phyloP scores from a whole-genome alignment of 2,113 vertebrate genomes.

The Aix galericulata region DNA sequence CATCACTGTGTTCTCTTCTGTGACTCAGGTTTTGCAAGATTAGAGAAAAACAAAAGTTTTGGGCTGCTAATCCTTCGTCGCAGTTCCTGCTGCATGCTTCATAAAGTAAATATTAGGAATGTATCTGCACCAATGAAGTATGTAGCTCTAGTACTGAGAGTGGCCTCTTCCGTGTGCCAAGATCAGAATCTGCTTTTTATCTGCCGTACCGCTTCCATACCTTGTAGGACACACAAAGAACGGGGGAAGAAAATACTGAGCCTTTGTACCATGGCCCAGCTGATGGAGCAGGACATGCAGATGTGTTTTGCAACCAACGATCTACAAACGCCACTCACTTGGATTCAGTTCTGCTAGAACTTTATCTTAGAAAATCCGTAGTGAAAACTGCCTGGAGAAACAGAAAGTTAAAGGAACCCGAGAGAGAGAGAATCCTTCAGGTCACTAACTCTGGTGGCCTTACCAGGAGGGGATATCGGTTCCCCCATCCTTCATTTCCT shows the following conservation, averaged over 20 bases:
- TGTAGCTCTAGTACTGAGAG: fast-evolving
- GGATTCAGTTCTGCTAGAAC: background rate
- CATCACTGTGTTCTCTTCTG: background rate
- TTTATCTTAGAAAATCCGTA: background rate
- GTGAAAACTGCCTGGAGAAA: background rate
- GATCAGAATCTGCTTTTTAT: background rate
- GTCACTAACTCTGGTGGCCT: fast-evolving
- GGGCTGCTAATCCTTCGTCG: background rate
- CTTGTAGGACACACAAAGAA: background rate
- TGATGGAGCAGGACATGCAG: background rate
- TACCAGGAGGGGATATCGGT: background rate
- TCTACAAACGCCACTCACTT: background rate
- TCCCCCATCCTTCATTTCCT: background rate
- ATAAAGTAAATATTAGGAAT: fast-evolving
- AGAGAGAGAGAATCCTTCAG: background rate
- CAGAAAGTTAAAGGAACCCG: background rate
- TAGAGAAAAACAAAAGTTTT: background rate
- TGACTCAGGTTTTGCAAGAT: fast-evolving
- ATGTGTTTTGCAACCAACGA: background rate
- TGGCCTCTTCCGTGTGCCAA: background rate
- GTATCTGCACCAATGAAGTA: fast-evolving
- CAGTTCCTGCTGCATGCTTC: fast-evolving
- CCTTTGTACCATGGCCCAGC: background rate
- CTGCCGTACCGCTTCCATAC: background rate
- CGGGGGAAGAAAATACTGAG: background rate